These are phyloP conservation scores for Lutraria lutraria DNA, from an alignment of 2,888 invertebrate genomes.

Conservation along the genomic window DNA sequence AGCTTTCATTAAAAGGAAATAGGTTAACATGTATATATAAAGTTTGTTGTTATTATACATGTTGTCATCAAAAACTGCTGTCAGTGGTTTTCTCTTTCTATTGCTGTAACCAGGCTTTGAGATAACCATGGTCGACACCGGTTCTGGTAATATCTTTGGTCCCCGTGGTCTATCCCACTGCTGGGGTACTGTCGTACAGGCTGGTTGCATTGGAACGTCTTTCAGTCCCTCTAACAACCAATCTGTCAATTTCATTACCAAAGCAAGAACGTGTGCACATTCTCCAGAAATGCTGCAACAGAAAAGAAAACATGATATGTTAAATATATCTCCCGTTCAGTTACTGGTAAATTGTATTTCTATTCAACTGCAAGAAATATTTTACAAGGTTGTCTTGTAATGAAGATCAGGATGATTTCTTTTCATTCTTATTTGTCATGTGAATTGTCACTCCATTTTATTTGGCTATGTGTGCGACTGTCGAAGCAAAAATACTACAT, in stretches of 20 bases:
- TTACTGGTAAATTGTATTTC: not conserved
- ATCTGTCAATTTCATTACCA: constrained; percentile 39
- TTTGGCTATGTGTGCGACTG: too few species aligned
- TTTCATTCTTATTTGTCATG: too few species aligned
- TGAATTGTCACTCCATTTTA: too few species aligned
- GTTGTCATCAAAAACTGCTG: constrained; percentile 38
- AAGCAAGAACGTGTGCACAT: constrained; percentile 41
- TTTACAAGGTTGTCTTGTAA: too few species aligned
- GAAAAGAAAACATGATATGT: not conserved
- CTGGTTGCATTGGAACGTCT: constrained; percentile 35
- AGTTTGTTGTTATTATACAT: constrained; percentile 22
- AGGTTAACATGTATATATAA: not conserved
- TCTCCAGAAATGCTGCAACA: constrained; percentile 26
- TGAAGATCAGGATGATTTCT: too few species aligned
- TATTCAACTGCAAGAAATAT: not conserved
- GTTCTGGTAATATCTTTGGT: constrained; percentile 40
- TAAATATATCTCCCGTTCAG: not conserved
- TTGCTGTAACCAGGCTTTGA: constrained; percentile 29
- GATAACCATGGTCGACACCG: constrained; percentile 55
- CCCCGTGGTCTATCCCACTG: constrained; percentile 56
- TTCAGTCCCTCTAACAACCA: constrained; percentile 34
- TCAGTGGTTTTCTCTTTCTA: constrained; percentile 47
- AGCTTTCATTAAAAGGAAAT: not conserved
- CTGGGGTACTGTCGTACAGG: constrained; percentile 40
- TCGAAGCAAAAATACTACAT: too few species aligned